Evolutionary conservation across 2,113 vertebrate genomes (phyloP).

Genomic region (Dipodomys spectabilis): DNA sequence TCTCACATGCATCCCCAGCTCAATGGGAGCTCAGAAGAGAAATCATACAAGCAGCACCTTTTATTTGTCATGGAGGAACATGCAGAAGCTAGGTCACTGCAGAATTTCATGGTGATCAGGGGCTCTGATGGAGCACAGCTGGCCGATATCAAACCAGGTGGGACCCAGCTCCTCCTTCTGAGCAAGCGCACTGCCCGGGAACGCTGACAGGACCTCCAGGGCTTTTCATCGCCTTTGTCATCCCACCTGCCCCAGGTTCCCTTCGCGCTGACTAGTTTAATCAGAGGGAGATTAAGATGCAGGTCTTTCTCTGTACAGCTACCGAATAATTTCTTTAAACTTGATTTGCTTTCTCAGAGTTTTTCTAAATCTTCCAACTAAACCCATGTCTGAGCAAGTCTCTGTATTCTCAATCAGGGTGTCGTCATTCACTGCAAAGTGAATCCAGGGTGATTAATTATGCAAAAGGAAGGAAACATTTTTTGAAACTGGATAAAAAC

Average conservation of each 20-base stretch:
- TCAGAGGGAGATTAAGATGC: not conserved
- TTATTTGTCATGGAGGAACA: not conserved
- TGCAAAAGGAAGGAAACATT: not conserved
- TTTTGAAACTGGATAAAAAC: not conserved
- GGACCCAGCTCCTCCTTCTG: not conserved
- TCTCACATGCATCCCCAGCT: not conserved
- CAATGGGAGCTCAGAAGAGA: not conserved
- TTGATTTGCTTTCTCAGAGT: not conserved
- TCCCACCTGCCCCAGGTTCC: not conserved
- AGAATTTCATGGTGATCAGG: not conserved
- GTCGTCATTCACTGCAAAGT: not conserved
- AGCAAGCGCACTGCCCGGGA: not conserved
- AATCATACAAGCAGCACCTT: too few relatives aligned
- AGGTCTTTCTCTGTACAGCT: not conserved
- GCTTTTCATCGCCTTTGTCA: not conserved
- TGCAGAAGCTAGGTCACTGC: not conserved
- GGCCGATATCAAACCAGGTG: fast-evolving
- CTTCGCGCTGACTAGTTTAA: not conserved
- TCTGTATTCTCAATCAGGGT: not conserved
- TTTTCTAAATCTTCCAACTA: not conserved
- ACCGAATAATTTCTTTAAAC: not conserved
- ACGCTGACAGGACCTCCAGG: too few relatives aligned
- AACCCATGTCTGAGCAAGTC: not conserved
- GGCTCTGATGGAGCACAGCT: too few relatives aligned
- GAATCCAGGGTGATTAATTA: not conserved